These are phyloP conservation scores for Ctenoplectra terminalis DNA, from an alignment of 1,140 invertebrate species.

Conservation along the genomic window DNA sequence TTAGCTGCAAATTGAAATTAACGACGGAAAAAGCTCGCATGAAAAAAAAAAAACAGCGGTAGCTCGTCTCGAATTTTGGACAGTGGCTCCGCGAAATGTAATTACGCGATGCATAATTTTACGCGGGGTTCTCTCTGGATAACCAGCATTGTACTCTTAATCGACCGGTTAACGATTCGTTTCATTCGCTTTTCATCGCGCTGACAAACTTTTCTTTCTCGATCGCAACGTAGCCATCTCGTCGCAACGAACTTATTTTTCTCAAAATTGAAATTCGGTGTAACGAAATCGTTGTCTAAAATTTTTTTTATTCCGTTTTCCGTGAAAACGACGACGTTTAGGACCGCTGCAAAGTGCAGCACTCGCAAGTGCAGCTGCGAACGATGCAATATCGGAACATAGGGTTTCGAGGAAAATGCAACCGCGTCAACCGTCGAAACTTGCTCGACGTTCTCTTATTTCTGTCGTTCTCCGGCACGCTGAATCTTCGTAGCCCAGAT, in stretches of 20 bases:
- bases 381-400: no score
- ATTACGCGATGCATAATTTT: conserved; percentile 34
- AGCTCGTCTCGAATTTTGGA: neutral
- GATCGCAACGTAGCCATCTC: neutral
- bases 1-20: conserved; percentile 46
- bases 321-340: no score
- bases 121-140: neutral
- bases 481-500: neutral
- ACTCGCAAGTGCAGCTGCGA: no score
- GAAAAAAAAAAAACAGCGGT: conserved; percentile 12
- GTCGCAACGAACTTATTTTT: neutral
- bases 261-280: neutral
- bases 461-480: no score
- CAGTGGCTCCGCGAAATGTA: conserved; percentile 5
- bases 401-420: neutral
- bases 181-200: neutral
- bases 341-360: neutral
- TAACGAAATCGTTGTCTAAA: neutral
- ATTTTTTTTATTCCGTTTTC: neutral
- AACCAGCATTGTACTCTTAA: neutral
- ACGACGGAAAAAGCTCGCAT: conserved; percentile 27
- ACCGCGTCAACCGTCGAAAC: neutral
- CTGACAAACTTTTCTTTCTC: neutral
- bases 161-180: neutral
- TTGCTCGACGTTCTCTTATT: neutral